Evolutionary conservation across 2,113 vertebrate species (phyloP).

Genomic region (Tapirus terrestris): DNA sequence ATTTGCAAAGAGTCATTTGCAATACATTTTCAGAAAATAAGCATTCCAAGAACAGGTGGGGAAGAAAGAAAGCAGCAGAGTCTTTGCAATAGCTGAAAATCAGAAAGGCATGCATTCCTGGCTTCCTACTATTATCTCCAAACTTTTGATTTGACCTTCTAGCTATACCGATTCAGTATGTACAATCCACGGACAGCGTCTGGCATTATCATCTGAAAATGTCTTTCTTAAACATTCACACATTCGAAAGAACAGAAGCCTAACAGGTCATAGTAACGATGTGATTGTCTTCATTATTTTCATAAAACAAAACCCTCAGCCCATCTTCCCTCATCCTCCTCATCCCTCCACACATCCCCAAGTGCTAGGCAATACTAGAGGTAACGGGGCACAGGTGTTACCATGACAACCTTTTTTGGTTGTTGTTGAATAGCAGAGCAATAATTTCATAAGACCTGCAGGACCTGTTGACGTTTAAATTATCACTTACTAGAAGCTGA

Average conservation of each 20-base stretch:
- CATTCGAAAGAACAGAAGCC: background rate
- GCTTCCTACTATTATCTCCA: background rate
- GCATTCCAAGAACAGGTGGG: constrained; percentile 71
- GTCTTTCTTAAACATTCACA: background rate
- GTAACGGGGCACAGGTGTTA: constrained; percentile 68
- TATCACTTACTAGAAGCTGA: constrained; percentile 79
- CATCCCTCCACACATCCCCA: too few species aligned
- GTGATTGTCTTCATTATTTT: constrained; percentile 7
- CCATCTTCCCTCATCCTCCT: constrained; percentile 71
- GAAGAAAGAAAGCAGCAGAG: constrained; percentile 63
- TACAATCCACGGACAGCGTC: background rate
- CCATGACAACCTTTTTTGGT: constrained; percentile 83
- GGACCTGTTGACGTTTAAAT: constrained; percentile 85
- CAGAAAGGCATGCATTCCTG: background rate
- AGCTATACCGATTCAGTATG: background rate
- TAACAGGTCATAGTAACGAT: background rate
- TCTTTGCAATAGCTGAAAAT: background rate
- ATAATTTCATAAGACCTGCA: constrained; percentile 81
- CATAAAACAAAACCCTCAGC: constrained; percentile 77
- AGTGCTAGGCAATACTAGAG: constrained; percentile 53
- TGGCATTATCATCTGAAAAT: background rate
- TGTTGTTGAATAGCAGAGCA: constrained; percentile 78
- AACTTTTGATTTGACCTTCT: constrained; percentile 1
- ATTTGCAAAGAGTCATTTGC: constrained; percentile 80
- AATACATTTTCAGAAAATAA: constrained; percentile 79